Percentiles rank a stretch among this genome's conserved stretches.
Conservation (phyloP, 2,888 invertebrate genomes). For the Ichneumoninae sp. region DNA sequence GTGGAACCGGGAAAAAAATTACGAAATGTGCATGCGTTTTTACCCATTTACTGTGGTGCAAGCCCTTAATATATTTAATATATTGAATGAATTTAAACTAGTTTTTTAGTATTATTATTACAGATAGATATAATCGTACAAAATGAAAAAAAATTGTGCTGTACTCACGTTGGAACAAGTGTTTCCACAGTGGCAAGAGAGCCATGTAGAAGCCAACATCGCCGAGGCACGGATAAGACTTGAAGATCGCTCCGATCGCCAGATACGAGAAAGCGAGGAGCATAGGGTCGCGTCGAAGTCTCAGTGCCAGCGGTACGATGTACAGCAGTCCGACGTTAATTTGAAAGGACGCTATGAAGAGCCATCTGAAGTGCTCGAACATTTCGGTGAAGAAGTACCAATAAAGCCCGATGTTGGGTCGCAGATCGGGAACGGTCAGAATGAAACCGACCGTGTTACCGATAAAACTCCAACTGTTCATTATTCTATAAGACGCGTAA, state of each 20-base stretch:
- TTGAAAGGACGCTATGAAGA: conserved; percentile 98
- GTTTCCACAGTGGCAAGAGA: conserved; percentile 95
- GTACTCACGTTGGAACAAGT: conserved; percentile 93
- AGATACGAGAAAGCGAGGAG: conserved; percentile 92
- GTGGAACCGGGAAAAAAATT: background rate
- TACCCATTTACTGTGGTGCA: too few species aligned
- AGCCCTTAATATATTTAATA: too few species aligned
- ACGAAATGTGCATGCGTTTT: too few species aligned
- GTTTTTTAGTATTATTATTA: background rate
- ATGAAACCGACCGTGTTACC: conserved; percentile 87
- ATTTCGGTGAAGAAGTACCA: conserved; percentile 99
- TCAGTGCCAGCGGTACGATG: conserved; percentile 93
- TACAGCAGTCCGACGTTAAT: conserved; percentile 97
- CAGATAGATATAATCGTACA: background rate
- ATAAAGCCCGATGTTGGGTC: conserved; percentile 98
- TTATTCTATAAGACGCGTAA: conserved; percentile 87
- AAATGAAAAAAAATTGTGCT: too few species aligned
- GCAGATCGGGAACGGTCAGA: conserved; percentile 95
- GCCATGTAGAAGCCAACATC: conserved; percentile 97
- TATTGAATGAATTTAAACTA: background rate
- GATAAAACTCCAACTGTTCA: conserved; percentile 86
- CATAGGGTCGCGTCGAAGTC: conserved; percentile 92
- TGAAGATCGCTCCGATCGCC: conserved; percentile 95
- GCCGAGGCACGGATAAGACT: conserved; percentile 98
- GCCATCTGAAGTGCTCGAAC: conserved; percentile 98